A percentile compares a stretch with the other conserved stretches of the same genome.
These are phyloP conservation scores for Dasyornis broadbenti DNA, from an alignment of 2,113 vertebrate species.

Conservation along the genomic window DNA sequence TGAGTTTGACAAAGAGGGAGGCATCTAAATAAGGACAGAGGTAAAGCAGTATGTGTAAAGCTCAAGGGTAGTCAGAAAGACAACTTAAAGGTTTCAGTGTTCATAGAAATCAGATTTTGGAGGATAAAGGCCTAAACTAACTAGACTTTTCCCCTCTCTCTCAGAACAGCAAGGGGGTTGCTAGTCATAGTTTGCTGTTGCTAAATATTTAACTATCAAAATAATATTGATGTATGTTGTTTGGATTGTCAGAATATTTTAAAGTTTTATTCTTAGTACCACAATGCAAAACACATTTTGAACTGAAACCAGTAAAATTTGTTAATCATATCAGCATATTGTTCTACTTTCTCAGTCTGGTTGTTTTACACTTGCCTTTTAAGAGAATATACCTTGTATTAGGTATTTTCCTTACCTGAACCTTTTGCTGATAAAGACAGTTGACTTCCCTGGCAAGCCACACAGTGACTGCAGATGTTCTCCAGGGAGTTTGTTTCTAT, in stretches of 20 bases:
- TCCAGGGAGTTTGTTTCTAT: background rate
- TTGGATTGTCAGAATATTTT: background rate
- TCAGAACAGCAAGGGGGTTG: background rate
- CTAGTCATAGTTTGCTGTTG: background rate
- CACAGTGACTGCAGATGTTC: background rate
- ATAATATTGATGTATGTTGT: background rate
- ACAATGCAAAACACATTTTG: background rate
- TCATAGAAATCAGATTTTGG: background rate
- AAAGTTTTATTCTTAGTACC: background rate
- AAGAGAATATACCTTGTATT: background rate
- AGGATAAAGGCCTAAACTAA: background rate
- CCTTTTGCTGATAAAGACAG: background rate
- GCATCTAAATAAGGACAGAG: rapidly evolving
- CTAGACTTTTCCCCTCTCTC: rapidly evolving
- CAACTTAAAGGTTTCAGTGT: background rate
- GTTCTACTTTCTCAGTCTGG: background rate
- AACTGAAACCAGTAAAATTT: background rate
- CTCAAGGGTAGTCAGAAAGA: background rate
- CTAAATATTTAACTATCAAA: background rate
- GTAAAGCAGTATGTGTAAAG: background rate
- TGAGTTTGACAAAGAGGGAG: background rate
- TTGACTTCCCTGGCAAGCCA: background rate
- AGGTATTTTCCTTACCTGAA: background rate
- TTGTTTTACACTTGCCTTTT: background rate
- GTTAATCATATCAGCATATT: rapidly evolving